These are phyloP conservation scores for Erpobdella octoculata DNA, from an alignment of 2,888 invertebrate genomes.

Conservation along the genomic window DNA sequence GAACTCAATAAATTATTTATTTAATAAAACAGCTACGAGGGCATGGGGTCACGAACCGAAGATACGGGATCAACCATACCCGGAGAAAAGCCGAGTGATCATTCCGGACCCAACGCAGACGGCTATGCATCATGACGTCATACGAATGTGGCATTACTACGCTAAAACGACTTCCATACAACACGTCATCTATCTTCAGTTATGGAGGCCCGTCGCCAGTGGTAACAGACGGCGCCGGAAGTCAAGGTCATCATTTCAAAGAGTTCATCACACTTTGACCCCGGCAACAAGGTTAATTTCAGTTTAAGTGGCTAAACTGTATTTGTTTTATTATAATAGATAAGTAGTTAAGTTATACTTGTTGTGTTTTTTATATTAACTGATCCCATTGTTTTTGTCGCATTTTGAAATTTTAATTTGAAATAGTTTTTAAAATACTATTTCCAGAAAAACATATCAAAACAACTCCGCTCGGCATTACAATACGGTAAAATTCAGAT, in stretches of 20 bases:
- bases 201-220: slow-evolving; percentile 29
- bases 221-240: slow-evolving; percentile 2
- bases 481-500: no score
- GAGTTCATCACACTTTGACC: not conserved
- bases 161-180: slow-evolving; percentile 37
- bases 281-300: not conserved
- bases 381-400: not conserved
- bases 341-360: no score
- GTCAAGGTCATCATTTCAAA: not conserved
- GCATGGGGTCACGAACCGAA: slow-evolving; percentile 38
- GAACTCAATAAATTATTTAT: no score
- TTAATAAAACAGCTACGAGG: slow-evolving; percentile 32
- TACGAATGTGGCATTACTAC: slow-evolving; percentile 37
- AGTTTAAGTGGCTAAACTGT: not conserved
- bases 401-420: not conserved
- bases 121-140: slow-evolving; percentile 32
- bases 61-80: slow-evolving; percentile 32
- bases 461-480: no score
- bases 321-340: not conserved
- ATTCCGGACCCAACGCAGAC: slow-evolving; percentile 38
- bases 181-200: slow-evolving; percentile 35
- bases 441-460: not conserved
- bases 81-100: slow-evolving; percentile 29
- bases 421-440: not conserved
- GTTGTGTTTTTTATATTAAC: no score